Evolutionary conservation across 2,113 vertebrate genomes (phyloP).

Genomic region (Actenoides hombroni): DNA sequence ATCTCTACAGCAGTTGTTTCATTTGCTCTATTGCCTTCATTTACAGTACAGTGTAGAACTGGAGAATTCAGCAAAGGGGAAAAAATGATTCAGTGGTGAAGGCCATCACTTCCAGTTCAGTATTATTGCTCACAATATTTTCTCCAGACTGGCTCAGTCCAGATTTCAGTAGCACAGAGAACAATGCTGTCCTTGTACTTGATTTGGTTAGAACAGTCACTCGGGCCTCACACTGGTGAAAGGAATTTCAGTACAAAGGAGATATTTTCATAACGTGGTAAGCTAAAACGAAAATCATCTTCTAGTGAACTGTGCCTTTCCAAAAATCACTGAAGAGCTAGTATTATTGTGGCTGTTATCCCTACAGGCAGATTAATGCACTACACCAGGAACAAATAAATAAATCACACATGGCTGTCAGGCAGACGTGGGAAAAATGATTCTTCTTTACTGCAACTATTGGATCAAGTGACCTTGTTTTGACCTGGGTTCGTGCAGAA

Average conservation of each 20-base stretch:
- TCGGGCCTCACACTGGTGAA: neutral
- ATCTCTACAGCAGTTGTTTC: neutral
- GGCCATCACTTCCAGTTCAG: neutral
- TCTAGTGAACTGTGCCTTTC: neutral
- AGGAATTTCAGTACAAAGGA: neutral
- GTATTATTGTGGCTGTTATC: neutral
- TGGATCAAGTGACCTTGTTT: neutral
- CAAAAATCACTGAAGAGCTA: neutral
- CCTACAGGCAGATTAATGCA: neutral
- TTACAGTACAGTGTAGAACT: neutral
- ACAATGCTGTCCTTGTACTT: neutral
- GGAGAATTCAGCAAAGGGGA: neutral
- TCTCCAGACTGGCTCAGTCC: neutral
- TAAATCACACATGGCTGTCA: neutral
- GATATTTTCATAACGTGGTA: neutral
- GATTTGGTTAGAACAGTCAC: neutral
- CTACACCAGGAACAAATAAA: constrained; percentile 18
- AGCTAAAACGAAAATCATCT: neutral
- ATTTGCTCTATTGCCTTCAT: neutral
- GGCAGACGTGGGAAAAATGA: neutral
- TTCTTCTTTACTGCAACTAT: neutral
- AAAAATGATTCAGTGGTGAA: neutral
- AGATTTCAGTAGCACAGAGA: neutral
- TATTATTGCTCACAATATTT: neutral
- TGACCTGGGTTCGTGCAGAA: neutral